Percentiles rank a stretch among this genome's conserved stretches.
phyloP scores from a whole-genome alignment of 1,140 invertebrate genomes.

The Nephila pilipes region DNA sequence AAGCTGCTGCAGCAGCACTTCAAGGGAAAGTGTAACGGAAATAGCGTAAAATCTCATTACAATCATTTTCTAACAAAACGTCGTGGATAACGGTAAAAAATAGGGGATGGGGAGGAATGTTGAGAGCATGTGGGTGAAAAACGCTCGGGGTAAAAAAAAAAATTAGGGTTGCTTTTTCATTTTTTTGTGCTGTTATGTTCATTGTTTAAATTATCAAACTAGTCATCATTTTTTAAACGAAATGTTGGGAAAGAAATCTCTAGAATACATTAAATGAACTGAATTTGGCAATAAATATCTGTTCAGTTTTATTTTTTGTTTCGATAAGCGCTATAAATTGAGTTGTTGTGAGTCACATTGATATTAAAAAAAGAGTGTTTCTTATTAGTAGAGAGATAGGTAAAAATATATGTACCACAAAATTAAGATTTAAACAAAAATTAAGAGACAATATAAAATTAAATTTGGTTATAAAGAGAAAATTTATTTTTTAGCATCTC shows the following conservation, averaged over 20 bases:
- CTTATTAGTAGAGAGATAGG: too few relatives aligned
- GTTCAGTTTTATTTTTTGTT: too few relatives aligned
- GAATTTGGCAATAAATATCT: not conserved
- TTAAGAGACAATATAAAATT: too few relatives aligned
- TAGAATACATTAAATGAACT: not conserved
- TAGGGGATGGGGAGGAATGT: too few relatives aligned
- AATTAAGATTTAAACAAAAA: too few relatives aligned
- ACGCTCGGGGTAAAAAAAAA: not conserved
- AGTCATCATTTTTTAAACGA: not conserved
- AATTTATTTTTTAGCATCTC: too few relatives aligned
- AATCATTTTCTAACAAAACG: conserved; percentile 46
- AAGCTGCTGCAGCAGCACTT: conserved; percentile 31
- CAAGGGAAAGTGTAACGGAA: not conserved
- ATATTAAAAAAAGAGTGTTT: too few relatives aligned
- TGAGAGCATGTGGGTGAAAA: not conserved
- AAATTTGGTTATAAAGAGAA: too few relatives aligned
- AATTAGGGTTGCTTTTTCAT: not conserved
- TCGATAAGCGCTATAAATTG: too few relatives aligned
- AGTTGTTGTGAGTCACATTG: too few relatives aligned
- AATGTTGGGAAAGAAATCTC: not conserved
- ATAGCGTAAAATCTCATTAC: conserved; percentile 40
- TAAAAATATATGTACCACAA: too few relatives aligned
- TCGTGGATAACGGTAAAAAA: not conserved
- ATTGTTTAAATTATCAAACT: not conserved
- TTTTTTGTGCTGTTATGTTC: not conserved